These are phyloP conservation scores for Cephus runcator DNA, from an alignment of 2,888 invertebrate genomes.

Conservation along the genomic window DNA sequence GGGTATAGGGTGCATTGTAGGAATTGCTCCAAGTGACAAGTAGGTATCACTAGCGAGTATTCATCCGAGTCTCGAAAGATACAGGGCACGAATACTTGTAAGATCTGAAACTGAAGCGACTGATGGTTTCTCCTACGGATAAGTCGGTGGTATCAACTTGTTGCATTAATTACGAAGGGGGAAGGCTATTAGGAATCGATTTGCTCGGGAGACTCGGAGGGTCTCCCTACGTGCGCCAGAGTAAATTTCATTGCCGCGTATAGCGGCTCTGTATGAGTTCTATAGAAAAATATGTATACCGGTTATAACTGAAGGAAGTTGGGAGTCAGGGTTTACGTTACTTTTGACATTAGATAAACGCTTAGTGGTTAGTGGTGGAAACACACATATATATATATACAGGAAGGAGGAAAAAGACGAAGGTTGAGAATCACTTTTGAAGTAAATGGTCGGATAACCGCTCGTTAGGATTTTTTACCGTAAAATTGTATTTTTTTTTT, in stretches of 20 bases:
- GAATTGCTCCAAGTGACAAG: neutral
- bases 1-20: neutral
- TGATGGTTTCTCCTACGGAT: constrained; percentile 37
- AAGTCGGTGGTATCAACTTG: constrained; percentile 64
- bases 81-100: neutral
- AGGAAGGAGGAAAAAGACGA: neutral
- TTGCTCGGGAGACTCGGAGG: constrained; percentile 42
- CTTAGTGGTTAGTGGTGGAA: too few species aligned
- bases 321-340: too few species aligned
- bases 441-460: neutral
- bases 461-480: neutral
- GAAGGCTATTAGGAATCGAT: constrained; percentile 64
- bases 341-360: too few species aligned
- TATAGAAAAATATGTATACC: neutral
- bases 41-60: neutral
- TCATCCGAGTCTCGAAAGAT: neutral
- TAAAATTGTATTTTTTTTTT: neutral
- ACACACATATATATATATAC: neutral
- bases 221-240: neutral
- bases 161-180: constrained; percentile 63
- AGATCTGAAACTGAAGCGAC: neutral
- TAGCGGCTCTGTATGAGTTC: neutral
- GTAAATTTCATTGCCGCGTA: neutral
- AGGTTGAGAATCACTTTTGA: neutral
- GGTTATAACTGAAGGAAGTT: too few species aligned